phyloP scores from a whole-genome alignment of 2,797 vertebrate genomes.

The Apodemus agrarius region DNA sequence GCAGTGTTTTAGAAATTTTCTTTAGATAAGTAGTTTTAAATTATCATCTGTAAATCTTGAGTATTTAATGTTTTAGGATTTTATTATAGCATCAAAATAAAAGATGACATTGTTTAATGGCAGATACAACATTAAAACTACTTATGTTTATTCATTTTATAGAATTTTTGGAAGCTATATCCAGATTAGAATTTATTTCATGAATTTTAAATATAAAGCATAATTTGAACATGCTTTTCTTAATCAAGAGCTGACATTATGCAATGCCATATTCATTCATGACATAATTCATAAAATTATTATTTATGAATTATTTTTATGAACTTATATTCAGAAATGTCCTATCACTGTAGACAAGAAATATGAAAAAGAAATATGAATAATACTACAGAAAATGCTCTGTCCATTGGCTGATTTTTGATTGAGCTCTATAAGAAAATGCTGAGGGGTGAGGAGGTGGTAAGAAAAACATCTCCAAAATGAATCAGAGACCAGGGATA shows the following conservation, averaged over 20 bases:
- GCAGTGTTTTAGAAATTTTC: not conserved
- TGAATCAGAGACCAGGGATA: not conserved
- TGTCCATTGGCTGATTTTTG: not conserved
- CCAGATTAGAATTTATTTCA: not conserved
- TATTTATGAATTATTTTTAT: not conserved
- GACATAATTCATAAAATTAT: not conserved
- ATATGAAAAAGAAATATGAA: not conserved
- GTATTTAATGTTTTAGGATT: not conserved
- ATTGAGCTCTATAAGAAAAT: not conserved
- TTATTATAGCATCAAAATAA: not conserved
- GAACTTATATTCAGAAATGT: not conserved
- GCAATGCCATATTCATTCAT: not conserved
- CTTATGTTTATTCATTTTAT: not conserved
- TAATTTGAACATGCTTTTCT: not conserved
- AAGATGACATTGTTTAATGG: not conserved
- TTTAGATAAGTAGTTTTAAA: not conserved
- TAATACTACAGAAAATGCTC: not conserved
- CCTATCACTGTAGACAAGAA: not conserved
- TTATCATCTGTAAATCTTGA: not conserved
- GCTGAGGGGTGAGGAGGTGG: not conserved
- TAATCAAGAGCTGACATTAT: not conserved
- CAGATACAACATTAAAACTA: not conserved
- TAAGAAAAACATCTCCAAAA: not conserved
- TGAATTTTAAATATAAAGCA: constrained; percentile 3
- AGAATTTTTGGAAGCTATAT: not conserved